Evolutionary conservation across 2,888 invertebrate genomes (phyloP), one percentile per base, ranked within the genome.

Genomic region (Agonopterix alstromeriana): DNA sequence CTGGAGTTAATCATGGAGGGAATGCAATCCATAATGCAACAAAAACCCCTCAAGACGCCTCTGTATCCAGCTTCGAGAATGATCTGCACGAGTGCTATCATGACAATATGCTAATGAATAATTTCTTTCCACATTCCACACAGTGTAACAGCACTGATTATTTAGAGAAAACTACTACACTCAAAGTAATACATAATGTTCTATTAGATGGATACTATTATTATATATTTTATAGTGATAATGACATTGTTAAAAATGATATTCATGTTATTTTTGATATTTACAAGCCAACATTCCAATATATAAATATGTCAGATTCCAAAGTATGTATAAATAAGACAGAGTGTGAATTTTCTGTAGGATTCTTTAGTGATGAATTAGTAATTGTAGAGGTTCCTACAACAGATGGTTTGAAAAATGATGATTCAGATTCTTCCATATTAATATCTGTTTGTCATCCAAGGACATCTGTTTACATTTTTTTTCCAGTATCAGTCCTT

Each of bases 141-240:
- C 83, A 90, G 38, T 96, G 95, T 67, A 91, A 90, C 36, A 92
- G 92, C 74, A 91, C 94, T 0, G 90, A 91, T 59, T 94, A 93
- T 62, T 87, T 95, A 56, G 92, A 94, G 62, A 90, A 89, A 50
- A 92, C 92, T 5, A 91, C 92, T 27, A 93, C 93, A 56, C 70
- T 84, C 8, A 87, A 84, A 72, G 92, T 94, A 0, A 90, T 90
- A 50, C 95, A 96, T 63, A 91, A 94, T 57, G 93, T 96, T 17
- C 84, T 90, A 38, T 88, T 91, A 46, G 94, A 95, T 70, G 96
- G 95, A 7, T 96, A 96, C 79, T 96, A 96, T 73, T 96, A 96
- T 79, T 96, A 96, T 64, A 95, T 96, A 60, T 96, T 96, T 79
- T 96, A 95, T 69, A 95, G 95, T 63, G 95, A 96, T 72, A 95